Evolutionary conservation across 2,888 invertebrate species (phyloP), one percentile per base, ranked within the genome.

Genomic region (Microplitis manilae): DNA sequence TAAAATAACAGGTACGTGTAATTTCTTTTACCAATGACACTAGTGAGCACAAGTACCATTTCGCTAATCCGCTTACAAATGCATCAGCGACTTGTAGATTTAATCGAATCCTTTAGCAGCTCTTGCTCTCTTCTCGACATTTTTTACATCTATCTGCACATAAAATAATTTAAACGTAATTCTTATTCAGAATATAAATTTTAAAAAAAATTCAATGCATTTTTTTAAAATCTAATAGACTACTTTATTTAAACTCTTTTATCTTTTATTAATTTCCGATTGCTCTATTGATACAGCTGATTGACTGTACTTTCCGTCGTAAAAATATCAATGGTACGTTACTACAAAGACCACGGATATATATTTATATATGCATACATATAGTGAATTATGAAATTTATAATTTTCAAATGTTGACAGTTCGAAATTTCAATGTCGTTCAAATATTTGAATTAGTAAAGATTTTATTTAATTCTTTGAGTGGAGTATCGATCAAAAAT

Each of bases 1-100:
- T 50, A 50, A 50, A 50, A 50, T 50, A 50, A 50, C 50, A 50
- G 50, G 50, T 50, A 50, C 50, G 50, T 50, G 50, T 50, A 50
- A 50, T 50, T 50, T 50, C 13, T 50, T 50, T 50, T 50, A 13
- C 13, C 50, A 50, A 50, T 50, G 50, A 13, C 50, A 50, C 50
- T 13, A 50, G 50, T 50, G 13, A 13, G 8, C 13, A 13, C 50
- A 8, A 50, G 50, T 50, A 50, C 13, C 13, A 50, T 50, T 50
- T 50, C 8, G 13, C 50, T 50, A 50, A 50, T 50, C 50, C 50
- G 8, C 50, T 50, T 50, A 50, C 50, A 50, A 50, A 50, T 50
- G 50, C 50, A 50, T 50, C 50, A 50, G 50, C 50, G 50, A 50
- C 50, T 50, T 50, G 13, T 50, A 50, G 9, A 50, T 50, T 50